These are phyloP conservation scores for Seira ritae DNA, from an alignment of 2,888 invertebrate genomes.

Conservation along the genomic window DNA sequence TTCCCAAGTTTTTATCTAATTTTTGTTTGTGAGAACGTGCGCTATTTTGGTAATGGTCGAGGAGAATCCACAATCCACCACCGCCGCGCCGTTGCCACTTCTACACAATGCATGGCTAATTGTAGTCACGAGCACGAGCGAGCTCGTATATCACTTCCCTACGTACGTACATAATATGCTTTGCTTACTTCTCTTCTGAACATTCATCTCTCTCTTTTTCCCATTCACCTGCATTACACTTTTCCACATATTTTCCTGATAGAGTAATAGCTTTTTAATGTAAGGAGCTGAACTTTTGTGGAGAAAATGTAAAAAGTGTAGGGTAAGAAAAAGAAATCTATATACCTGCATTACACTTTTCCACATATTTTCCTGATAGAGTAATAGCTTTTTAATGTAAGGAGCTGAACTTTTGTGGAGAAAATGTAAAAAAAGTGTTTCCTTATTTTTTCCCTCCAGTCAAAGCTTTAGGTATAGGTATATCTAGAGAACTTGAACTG, in stretches of 20 bases:
- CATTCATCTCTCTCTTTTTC: slow-evolving; percentile 32
- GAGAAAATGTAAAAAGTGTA: slow-evolving; percentile 6
- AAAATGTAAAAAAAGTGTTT: neutral
- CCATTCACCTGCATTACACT: neutral
- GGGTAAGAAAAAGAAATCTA: slow-evolving; percentile 12
- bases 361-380: neutral
- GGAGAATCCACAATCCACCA: neutral
- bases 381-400: slow-evolving; percentile 11
- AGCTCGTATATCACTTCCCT: slow-evolving; percentile 31
- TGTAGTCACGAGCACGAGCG: slow-evolving; percentile 49
- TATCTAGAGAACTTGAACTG: neutral
- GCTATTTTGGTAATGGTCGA: neutral
- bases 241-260: neutral
- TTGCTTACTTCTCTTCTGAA: neutral
- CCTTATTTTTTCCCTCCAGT: neutral
- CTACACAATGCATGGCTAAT: slow-evolving; percentile 51
- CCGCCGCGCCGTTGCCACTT: neutral
- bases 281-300: neutral
- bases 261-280: slow-evolving; percentile 7
- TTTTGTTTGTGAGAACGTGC: neutral
- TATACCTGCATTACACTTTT: neutral
- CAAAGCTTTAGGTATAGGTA: neutral
- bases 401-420: neutral
- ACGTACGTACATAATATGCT: neutral
- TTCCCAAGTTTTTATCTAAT: neutral